Conservation (phyloP, 2,797 vertebrate genomes). For the Sphenopsis melanotis region DNA sequence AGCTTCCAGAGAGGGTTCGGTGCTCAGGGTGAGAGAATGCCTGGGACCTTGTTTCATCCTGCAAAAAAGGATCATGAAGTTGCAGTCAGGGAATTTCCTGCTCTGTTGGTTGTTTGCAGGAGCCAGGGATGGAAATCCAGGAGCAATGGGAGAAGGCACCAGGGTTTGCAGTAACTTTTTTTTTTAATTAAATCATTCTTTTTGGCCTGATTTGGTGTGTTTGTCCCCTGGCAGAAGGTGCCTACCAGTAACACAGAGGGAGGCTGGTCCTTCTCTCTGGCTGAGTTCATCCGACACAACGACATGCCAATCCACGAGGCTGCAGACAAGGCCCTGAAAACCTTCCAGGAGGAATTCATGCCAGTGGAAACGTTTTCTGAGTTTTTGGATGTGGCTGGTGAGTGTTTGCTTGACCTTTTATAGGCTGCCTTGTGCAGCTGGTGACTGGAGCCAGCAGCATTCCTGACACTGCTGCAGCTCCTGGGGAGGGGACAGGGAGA, state of each 20-base stretch:
- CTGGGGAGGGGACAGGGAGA: not conserved
- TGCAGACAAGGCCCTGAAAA: slow-evolving; percentile 90
- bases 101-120: not conserved
- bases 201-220: not conserved
- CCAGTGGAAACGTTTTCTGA: slow-evolving; percentile 93
- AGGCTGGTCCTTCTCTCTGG: slow-evolving; percentile 99
- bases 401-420: slow-evolving; percentile 25
- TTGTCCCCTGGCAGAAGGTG: slow-evolving; percentile 81
- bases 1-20: not conserved
- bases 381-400: slow-evolving; percentile 93
- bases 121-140: not conserved
- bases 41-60: not conserved
- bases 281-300: slow-evolving; percentile 95
- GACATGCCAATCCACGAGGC: slow-evolving; percentile 99
- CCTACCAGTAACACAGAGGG: slow-evolving; percentile 98
- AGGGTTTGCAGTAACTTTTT: not conserved
- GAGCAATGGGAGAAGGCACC: not conserved
- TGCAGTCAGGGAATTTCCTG: not conserved
- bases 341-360: slow-evolving; percentile 99
- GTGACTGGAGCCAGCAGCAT: not conserved
- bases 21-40: not conserved
- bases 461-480: not conserved
- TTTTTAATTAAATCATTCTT: rapidly evolving
- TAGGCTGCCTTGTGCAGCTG: not conserved
- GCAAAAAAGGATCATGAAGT: not conserved